Evolutionary conservation across 2,113 vertebrate species (phyloP).

Genomic region (Mormoops blainvillei): DNA sequence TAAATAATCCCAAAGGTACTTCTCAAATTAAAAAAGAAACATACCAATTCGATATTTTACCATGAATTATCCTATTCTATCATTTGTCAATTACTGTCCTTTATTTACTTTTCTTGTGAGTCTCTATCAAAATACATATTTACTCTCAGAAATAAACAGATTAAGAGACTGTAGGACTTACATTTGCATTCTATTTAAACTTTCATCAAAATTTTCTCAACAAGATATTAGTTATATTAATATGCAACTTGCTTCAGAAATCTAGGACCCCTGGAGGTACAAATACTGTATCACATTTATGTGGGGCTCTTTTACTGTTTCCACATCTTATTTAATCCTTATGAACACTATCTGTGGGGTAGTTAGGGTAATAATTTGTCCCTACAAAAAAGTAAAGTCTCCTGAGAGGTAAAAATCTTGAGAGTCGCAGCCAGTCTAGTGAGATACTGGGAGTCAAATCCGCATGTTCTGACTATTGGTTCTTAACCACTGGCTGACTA

Average conservation of each 20-base stretch:
- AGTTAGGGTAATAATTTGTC: background rate
- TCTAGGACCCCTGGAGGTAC: background rate
- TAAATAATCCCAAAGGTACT: background rate
- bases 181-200: background rate
- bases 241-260: constrained; percentile 25
- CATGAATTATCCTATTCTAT: background rate
- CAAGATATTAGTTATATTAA: background rate
- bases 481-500: background rate
- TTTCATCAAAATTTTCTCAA: background rate
- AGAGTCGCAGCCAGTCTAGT: background rate
- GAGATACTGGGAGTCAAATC: background rate
- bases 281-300: background rate
- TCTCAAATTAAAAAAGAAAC: background rate
- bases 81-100: background rate
- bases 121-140: background rate
- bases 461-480: background rate
- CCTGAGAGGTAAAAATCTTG: background rate
- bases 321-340: background rate
- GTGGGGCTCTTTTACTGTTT: background rate
- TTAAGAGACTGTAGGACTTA: background rate
- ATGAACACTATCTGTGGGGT: background rate
- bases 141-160: background rate
- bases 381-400: background rate
- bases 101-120: background rate
- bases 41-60: background rate